phyloP scores from a whole-genome alignment of 1,140 invertebrate species.

The Drosophila sp. region DNA sequence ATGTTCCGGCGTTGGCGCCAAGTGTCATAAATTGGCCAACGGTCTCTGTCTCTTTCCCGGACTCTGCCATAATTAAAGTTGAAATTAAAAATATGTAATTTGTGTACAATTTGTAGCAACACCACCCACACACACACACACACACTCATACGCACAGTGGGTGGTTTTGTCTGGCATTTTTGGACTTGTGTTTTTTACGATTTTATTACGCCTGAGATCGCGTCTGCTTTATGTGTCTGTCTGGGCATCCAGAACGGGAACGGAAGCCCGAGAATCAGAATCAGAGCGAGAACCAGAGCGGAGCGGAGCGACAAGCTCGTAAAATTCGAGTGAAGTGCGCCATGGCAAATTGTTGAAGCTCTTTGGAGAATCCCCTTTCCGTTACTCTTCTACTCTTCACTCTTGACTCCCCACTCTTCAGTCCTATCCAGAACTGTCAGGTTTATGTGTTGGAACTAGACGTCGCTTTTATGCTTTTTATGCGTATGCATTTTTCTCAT shows the following conservation, averaged over 20 bases:
- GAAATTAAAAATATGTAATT: slow-evolving; percentile 75
- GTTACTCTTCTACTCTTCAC: no score
- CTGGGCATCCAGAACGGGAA: slow-evolving; percentile 9
- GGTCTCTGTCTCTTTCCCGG: slow-evolving; percentile 5
- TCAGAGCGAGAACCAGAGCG: slow-evolving; percentile 2
- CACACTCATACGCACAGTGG: slow-evolving; percentile 9
- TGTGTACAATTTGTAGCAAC: slow-evolving; percentile 55
- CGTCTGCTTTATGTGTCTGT: slow-evolving; percentile 70
- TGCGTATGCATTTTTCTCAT: slow-evolving; percentile 74
- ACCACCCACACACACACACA: neutral
- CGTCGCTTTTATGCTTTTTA: slow-evolving; percentile 57
- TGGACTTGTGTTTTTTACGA: slow-evolving; percentile 50
- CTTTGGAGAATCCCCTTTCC: slow-evolving; percentile 11
- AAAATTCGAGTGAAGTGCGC: slow-evolving; percentile 53
- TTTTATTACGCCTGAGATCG: slow-evolving; percentile 53
- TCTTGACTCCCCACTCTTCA: neutral
- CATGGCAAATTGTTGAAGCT: slow-evolving; percentile 35
- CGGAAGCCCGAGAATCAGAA: slow-evolving; percentile 13
- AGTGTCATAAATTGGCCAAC: slow-evolving; percentile 68
- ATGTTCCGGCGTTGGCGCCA: slow-evolving; percentile 57
- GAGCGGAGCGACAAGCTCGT: slow-evolving; percentile 49
- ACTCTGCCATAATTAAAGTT: slow-evolving; percentile 68
- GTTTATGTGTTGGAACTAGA: slow-evolving; percentile 78
- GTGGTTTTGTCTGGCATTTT: slow-evolving; percentile 31
- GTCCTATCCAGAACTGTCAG: slow-evolving; percentile 34